A percentile compares a stretch with the other conserved stretches of the same genome.
These are phyloP conservation scores for Crocuta crocuta DNA, from an alignment of 2,113 vertebrate genomes.

Conservation along the genomic window DNA sequence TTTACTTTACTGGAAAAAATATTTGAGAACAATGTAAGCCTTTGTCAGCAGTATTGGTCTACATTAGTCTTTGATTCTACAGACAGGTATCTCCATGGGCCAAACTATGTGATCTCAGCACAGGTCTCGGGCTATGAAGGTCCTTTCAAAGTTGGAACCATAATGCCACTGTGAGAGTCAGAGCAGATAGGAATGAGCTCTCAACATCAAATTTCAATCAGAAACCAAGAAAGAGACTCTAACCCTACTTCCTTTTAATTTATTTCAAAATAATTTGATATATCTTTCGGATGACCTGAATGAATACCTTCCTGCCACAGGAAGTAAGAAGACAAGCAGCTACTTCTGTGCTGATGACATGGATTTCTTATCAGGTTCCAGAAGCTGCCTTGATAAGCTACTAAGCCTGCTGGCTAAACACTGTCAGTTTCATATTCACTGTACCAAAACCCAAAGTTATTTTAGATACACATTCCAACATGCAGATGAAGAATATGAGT, in stretches of 20 bases:
- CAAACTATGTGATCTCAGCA: conserved; percentile 76
- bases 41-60: conserved; percentile 78
- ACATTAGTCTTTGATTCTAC: conserved; percentile 77
- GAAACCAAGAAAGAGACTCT: conserved; percentile 46
- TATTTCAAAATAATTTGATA: conserved; percentile 71
- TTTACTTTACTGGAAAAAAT: conserved; percentile 64
- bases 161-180: conserved; percentile 67
- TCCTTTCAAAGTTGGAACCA: conserved; percentile 68
- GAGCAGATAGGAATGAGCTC: conserved; percentile 39
- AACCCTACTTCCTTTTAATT: conserved; percentile 62
- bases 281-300: conserved; percentile 53
- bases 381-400: conserved; percentile 62
- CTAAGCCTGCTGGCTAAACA: conserved; percentile 66
- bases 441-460: conserved; percentile 62
- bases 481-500: conserved; percentile 40
- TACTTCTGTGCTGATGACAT: conserved; percentile 54
- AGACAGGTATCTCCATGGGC: conserved; percentile 58
- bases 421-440: conserved; percentile 66
- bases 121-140: conserved; percentile 71
- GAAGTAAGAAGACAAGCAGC: conserved; percentile 62
- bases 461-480: conserved; percentile 60
- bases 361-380: conserved; percentile 70
- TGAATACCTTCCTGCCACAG: conserved; percentile 58
- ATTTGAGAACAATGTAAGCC: conserved; percentile 75
- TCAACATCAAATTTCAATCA: conserved; percentile 62